Percentiles rank a stretch among this genome's conserved stretches.
phyloP scores from a whole-genome alignment of 1,140 invertebrate genomes.

The Megalonaias nervosa region DNA sequence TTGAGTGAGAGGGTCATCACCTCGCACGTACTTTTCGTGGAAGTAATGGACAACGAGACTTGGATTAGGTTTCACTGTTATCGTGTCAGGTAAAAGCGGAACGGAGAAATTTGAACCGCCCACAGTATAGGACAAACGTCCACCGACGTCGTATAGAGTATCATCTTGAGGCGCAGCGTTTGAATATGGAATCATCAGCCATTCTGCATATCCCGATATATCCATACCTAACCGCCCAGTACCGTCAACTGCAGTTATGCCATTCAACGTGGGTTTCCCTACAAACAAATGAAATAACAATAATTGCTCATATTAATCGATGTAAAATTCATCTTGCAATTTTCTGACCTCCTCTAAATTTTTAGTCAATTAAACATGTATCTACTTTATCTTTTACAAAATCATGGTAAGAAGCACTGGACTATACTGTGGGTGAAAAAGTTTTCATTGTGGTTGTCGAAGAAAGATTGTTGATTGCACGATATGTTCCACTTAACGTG shows the following conservation, averaged over 20 bases:
- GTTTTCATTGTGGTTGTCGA: too few relatives aligned
- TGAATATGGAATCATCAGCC: conserved; percentile 45
- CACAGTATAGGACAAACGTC: conserved; percentile 21
- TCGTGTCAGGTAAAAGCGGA: conserved; percentile 39
- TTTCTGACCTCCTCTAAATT: too few relatives aligned
- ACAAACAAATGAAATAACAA: not conserved
- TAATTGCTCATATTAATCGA: too few relatives aligned
- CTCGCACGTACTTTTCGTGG: conserved; percentile 41
- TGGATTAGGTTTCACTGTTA: conserved; percentile 45
- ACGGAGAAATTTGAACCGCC: conserved; percentile 35
- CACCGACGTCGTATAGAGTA: conserved; percentile 39
- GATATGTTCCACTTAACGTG: too few relatives aligned
- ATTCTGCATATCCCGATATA: conserved; percentile 32
- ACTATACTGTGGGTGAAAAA: too few relatives aligned
- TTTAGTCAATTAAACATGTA: too few relatives aligned
- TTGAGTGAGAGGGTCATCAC: conserved; percentile 43
- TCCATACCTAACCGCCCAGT: conserved; percentile 18
- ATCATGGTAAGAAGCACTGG: too few relatives aligned
- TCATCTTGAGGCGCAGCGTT: conserved; percentile 37
- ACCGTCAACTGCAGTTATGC: conserved; percentile 37
- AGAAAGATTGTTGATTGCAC: too few relatives aligned
- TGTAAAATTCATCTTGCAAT: too few relatives aligned
- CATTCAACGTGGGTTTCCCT: conserved; percentile 31
- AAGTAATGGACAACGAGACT: conserved; percentile 42
- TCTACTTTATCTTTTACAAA: too few relatives aligned